Conservation (phyloP, 1,140 invertebrate genomes). For the Drosophila seguyi region DNA sequence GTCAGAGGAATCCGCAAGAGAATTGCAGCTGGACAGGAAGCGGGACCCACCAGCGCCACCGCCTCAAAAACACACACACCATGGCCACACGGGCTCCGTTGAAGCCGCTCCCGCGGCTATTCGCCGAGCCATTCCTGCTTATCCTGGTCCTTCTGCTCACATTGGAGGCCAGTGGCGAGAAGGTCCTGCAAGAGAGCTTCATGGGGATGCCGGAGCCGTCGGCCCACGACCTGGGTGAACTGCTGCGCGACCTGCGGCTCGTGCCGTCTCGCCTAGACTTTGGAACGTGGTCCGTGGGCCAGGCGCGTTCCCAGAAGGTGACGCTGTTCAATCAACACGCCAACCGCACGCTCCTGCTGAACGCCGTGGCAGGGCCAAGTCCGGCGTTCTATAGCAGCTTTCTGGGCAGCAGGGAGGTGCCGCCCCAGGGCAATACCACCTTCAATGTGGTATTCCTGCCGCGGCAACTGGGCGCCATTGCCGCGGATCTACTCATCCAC, state of each 20-base stretch:
- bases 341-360: slow-evolving; percentile 91
- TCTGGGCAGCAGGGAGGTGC: slow-evolving; percentile 96
- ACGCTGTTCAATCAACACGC: slow-evolving; percentile 92
- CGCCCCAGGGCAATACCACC: slow-evolving; percentile 95
- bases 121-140: slow-evolving; percentile 25
- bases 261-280: slow-evolving; percentile 79
- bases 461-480: slow-evolving; percentile 93
- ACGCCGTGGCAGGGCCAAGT: slow-evolving; percentile 94
- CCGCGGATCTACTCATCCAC: slow-evolving; percentile 96
- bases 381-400: slow-evolving; percentile 96
- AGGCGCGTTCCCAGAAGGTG: slow-evolving; percentile 92
- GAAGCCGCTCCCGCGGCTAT: slow-evolving; percentile 10
- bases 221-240: slow-evolving; percentile 59
- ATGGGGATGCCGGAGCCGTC: slow-evolving; percentile 58
- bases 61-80: slow-evolving; percentile 25
- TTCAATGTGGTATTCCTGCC: slow-evolving; percentile 98
- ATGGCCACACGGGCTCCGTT: slow-evolving; percentile 25
- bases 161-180: slow-evolving; percentile 29
- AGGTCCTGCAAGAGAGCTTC: slow-evolving; percentile 60
- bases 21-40: slow-evolving; percentile 29
- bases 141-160: slow-evolving; percentile 22
- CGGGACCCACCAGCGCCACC: slow-evolving; percentile 13
- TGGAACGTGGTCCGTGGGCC: slow-evolving; percentile 90
- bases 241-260: slow-evolving; percentile 71
- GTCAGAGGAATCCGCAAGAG: slow-evolving; percentile 24